Percentiles rank a stretch among this genome's conserved stretches.
These are phyloP conservation scores for Ooceraea biroi DNA, from an alignment of 1,140 invertebrate species.

Conservation along the genomic window DNA sequence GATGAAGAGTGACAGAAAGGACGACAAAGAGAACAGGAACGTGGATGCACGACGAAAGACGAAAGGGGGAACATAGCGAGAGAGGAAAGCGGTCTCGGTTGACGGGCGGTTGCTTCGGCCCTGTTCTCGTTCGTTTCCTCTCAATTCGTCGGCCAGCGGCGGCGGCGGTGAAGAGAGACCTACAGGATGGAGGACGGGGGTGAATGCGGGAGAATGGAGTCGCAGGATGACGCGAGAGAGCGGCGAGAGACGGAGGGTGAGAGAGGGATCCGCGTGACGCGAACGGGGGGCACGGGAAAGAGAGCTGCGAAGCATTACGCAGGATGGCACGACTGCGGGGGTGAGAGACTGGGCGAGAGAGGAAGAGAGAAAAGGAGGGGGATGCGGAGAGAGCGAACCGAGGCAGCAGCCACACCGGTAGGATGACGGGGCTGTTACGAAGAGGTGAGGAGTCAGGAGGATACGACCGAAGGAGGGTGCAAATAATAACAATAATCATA, in stretches of 20 bases:
- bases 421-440: constrained; percentile 71
- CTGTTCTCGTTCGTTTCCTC: constrained; percentile 83
- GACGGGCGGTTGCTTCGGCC: constrained; percentile 80
- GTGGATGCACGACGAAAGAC: constrained; percentile 54
- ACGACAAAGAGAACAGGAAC: constrained; percentile 41
- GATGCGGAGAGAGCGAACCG: constrained; percentile 50
- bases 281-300: constrained; percentile 21
- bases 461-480: constrained; percentile 82
- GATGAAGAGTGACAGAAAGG: constrained; percentile 35
- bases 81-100: constrained; percentile 74
- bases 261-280: constrained; percentile 25
- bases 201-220: constrained; percentile 55
- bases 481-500: constrained; percentile 87
- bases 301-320: constrained; percentile 46
- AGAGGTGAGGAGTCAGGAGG: constrained; percentile 79
- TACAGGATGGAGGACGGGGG: constrained; percentile 31
- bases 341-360: constrained; percentile 45
- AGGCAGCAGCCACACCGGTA: constrained; percentile 47
- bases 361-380: constrained; percentile 37
- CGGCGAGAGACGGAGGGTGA: not conserved
- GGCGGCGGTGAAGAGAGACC: constrained; percentile 63
- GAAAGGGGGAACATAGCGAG: constrained; percentile 51
- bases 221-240: constrained; percentile 64
- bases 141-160: constrained; percentile 78
- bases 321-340: constrained; percentile 44